Evolutionary conservation across 2,888 invertebrate species (phyloP).

Genomic region (Amblyjoppa fuscipennis): DNA sequence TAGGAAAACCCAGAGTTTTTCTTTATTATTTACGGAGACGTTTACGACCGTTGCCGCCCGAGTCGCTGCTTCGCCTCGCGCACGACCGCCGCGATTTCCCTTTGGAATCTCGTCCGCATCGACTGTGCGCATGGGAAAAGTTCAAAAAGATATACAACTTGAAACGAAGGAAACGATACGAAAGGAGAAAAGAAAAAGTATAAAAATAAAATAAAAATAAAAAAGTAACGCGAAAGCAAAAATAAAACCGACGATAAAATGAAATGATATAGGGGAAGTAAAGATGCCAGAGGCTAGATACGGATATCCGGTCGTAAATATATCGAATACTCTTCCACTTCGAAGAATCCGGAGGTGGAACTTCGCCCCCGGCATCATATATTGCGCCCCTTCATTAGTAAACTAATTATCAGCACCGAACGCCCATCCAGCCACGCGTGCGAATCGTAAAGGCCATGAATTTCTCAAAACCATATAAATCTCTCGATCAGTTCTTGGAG

Average conservation of each 20-base stretch:
- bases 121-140: neutral
- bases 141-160: slow-evolving; percentile 42
- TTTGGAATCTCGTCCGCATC: slow-evolving; percentile 27
- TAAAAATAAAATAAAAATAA: too few relatives aligned
- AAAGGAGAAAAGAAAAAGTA: neutral
- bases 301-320: slow-evolving; percentile 1
- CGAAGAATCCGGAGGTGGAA: neutral
- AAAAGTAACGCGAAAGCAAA: too few relatives aligned
- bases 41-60: slow-evolving; percentile 17
- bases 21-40: slow-evolving; percentile 58
- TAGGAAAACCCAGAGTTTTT: slow-evolving; percentile 24
- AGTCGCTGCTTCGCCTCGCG: neutral
- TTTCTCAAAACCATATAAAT: neutral
- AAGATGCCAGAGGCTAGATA: neutral
- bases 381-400: neutral
- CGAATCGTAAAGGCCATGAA: neutral
- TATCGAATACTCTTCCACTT: slow-evolving; percentile 2
- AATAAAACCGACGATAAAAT: neutral
- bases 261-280: slow-evolving; percentile 2
- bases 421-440: neutral
- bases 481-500: neutral
- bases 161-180: slow-evolving; percentile 29
- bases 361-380: neutral
- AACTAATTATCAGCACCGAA: neutral
- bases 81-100: slow-evolving; percentile 28